phyloP scores from a whole-genome alignment of 2,888 invertebrate genomes.

The Chalcis sispes region DNA sequence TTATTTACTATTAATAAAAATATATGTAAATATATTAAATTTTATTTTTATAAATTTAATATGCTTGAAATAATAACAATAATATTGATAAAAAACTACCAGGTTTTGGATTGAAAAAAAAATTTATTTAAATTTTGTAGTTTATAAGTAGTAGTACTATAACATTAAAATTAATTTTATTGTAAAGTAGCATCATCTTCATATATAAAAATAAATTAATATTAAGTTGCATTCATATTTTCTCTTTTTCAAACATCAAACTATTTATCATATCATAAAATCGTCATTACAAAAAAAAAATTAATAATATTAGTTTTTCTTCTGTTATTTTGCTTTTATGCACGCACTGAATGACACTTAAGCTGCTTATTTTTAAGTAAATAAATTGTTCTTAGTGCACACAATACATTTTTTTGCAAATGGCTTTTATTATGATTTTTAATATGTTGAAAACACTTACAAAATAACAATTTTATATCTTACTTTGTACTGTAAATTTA shows the following conservation, averaged over 20 bases:
- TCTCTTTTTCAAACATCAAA: constrained; percentile 2
- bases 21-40: not conserved
- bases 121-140: too few species aligned
- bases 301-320: constrained; percentile 7
- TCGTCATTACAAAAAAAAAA: constrained; percentile 20
- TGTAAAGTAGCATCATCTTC: constrained; percentile 1
- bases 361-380: constrained; percentile 23
- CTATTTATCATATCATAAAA: constrained; percentile 29
- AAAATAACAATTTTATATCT: constrained; percentile 17
- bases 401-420: not conserved
- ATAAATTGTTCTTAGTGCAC: not conserved
- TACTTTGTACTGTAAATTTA: constrained; percentile 23
- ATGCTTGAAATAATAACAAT: not conserved
- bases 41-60: not conserved
- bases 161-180: not conserved
- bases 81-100: constrained; percentile 1
- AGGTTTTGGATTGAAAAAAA: too few species aligned
- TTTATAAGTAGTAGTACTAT: too few species aligned
- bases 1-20: constrained; percentile 12
- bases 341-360: constrained; percentile 48
- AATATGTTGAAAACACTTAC: constrained; percentile 9
- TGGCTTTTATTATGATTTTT: not conserved
- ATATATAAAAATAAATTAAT: constrained; percentile 17
- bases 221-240: constrained; percentile 26
- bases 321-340: constrained; percentile 50